Base-by-base conservation (phyloP, 35 echinoderm and acorn worm species). In the Apostichopus japonicus region DNA sequence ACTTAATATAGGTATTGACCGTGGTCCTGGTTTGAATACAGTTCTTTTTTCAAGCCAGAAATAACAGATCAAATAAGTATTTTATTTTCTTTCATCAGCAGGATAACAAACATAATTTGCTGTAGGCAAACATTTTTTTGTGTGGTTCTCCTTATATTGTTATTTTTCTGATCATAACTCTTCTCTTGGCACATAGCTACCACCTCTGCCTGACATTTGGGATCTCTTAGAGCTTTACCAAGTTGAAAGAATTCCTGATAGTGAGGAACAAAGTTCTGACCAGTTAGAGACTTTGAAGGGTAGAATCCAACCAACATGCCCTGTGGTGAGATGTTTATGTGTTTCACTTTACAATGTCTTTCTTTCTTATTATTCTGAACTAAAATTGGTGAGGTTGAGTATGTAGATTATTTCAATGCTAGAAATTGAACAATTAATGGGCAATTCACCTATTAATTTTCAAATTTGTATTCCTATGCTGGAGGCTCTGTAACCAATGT, bases 101-200 rank as follows among this genome's bases (percentile, higher is more conserved):
- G 67, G 67, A 72, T 72, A 72, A 72, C 67, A 72, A 72, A 72
- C 67, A 72, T 72, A 72, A 72, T 72, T 72, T 72, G 67, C 67
- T 72, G 67, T 72, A 72, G 67, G 67, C 67, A 72, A 72, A 72
- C 67, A 72, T 72, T 72, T 72, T 72, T 72, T 72, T 72, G 67
- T 72, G 67, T 72, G 67, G 67, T 72, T 72, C 67, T 72, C 67
- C 67, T 72, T 72, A 72, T 72, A 72, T 2, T 1, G 67, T 72
- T 72, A 72, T 72, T 72, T 72, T 72, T 72, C 67, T 72, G 67
- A 72, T 13, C 67, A 72, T 72, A 72, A 72, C 67, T 72, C 67
- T 72, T 72, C 67, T 72, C 67, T 72, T 72, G 67, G 67, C 67
- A 72, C 67, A 72, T 72, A 72, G 67, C 67, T 72, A 72, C 67